These are phyloP conservation scores for Acanthoscelides obtectus DNA, from an alignment of 2,888 invertebrate species.

Conservation along the genomic window DNA sequence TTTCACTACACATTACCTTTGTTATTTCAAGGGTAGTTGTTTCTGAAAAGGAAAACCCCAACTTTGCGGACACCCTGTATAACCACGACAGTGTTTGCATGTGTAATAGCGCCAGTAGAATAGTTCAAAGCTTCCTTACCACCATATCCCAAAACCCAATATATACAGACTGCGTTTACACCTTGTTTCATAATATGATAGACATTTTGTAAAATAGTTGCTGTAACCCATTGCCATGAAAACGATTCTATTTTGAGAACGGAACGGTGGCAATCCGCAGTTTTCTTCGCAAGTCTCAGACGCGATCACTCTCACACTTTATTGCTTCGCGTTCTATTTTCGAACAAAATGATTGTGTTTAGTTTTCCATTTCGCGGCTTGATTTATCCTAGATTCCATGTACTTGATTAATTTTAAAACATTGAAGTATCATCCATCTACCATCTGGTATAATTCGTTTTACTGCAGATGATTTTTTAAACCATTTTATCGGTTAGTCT, in stretches of 20 bases:
- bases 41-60: too few relatives aligned
- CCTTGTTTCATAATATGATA: too few relatives aligned
- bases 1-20: too few relatives aligned
- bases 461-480: background rate
- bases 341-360: background rate
- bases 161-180: too few relatives aligned
- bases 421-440: background rate
- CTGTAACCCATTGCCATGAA: background rate
- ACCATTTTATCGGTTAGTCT: background rate
- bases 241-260: background rate
- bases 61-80: too few relatives aligned
- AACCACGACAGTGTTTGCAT: too few relatives aligned
- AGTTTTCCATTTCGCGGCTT: background rate
- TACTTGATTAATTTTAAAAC: background rate
- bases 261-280: background rate
- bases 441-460: background rate
- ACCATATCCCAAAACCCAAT: too few relatives aligned
- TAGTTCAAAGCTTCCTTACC: too few relatives aligned
- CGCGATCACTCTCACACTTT: background rate
- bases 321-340: background rate
- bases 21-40: too few relatives aligned
- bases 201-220: too few relatives aligned
- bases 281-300: background rate
- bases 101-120: too few relatives aligned
- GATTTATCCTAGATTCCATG: background rate